phyloP scores from a whole-genome alignment of 2,113 vertebrate species.

The Paralichthys olivaceus region DNA sequence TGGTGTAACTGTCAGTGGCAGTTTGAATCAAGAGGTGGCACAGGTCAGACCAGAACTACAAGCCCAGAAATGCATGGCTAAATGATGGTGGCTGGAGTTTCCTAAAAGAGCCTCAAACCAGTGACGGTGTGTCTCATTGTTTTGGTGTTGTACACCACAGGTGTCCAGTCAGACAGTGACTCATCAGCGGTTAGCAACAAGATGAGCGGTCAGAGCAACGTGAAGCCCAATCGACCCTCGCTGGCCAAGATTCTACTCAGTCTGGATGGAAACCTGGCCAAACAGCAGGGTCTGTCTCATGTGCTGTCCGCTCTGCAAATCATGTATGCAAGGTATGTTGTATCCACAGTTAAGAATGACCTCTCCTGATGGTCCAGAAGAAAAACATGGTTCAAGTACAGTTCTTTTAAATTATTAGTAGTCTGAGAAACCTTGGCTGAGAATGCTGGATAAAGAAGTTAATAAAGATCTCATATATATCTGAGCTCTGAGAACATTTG shows the following conservation, averaged over 20 bases:
- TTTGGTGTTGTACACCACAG: constrained; percentile 71
- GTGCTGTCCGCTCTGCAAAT: constrained; percentile 95
- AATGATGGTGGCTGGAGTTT: too few species aligned
- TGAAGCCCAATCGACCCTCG: constrained; percentile 92
- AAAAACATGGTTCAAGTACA: neutral
- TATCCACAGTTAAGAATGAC: too few species aligned
- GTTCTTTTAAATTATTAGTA: neutral
- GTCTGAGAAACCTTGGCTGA: neutral
- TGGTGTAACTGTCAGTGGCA: too few species aligned
- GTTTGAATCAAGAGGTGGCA: too few species aligned
- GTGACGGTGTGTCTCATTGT: constrained; percentile 26
- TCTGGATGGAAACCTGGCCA: constrained; percentile 93
- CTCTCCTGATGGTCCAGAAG: neutral
- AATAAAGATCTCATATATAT: neutral
- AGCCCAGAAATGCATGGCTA: too few species aligned
- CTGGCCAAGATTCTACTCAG: constrained; percentile 97
- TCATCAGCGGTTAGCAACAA: constrained; percentile 91
- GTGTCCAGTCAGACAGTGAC: constrained; percentile 94
- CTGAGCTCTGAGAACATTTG: too few species aligned
- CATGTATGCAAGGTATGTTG: constrained; percentile 93
- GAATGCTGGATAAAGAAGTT: neutral
- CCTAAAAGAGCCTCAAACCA: neutral
- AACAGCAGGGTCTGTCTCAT: constrained; percentile 95
- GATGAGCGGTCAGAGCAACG: constrained; percentile 86
- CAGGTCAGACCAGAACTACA: too few species aligned